These are phyloP conservation scores for Drosophila bocki DNA, from an alignment of 1,140 invertebrate species.

Conservation along the genomic window DNA sequence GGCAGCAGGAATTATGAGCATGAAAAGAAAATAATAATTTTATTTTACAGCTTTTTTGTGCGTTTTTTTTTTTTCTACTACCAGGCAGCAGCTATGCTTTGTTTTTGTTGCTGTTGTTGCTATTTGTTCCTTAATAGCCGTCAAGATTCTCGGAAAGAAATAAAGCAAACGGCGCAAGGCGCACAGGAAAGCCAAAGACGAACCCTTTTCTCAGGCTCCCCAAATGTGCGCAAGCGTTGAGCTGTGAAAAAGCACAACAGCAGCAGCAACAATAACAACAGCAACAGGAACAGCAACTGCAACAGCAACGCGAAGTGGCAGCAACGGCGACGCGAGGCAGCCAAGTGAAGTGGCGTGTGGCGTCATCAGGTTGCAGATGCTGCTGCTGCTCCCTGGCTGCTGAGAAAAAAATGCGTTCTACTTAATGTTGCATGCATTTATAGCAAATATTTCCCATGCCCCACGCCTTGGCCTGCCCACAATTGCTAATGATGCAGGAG, in stretches of 20 bases:
- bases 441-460: constrained; percentile 83
- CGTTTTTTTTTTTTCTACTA: not conserved
- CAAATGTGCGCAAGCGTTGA: constrained; percentile 78
- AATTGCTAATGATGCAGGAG: constrained; percentile 79
- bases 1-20: constrained; percentile 70
- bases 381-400: constrained; percentile 34
- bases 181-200: constrained; percentile 20
- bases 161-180: constrained; percentile 59
- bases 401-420: constrained; percentile 77
- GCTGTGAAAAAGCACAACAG: constrained; percentile 77
- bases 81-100: constrained; percentile 4
- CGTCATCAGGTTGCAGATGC: constrained; percentile 73
- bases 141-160: constrained; percentile 78
- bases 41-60: constrained; percentile 60
- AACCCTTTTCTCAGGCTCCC: constrained; percentile 69
- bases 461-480: constrained; percentile 67
- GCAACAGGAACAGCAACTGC: constrained; percentile 18
- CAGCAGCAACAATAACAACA: constrained; percentile 26
- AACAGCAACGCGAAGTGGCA: constrained; percentile 43
- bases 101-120: constrained; percentile 25
- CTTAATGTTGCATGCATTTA: constrained; percentile 84
- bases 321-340: constrained; percentile 58
- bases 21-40: constrained; percentile 83
- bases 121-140: constrained; percentile 75
- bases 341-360: constrained; percentile 80